Base-by-base conservation (phyloP, 2,797 vertebrate species). In the Lycodopsis pacificus region DNA sequence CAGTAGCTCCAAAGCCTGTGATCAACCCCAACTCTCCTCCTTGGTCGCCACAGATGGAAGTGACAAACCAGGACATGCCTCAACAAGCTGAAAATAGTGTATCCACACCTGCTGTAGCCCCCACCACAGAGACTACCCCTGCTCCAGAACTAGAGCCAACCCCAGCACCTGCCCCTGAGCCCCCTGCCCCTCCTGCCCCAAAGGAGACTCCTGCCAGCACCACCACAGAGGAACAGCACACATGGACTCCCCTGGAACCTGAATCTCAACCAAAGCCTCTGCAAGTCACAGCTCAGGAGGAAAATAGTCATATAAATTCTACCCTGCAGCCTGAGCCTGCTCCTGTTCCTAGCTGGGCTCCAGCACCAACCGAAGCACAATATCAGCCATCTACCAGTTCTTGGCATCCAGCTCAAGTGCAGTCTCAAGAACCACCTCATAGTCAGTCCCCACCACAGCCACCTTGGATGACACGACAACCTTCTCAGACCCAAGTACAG, bases 1-100 rank as follows among this genome's bases (percentile, higher is more conserved):
- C 98, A 34, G 98, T 99, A 38, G 98, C 98, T 81, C 98, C 98
- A 20, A 99, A 99, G 74, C 98, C 98, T 54, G 82, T 94, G 13
- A 95, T 97, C 88, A 94, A 97, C 65, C 96, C 97, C 9, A 88
- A 84, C 76, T 96, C 96, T 85, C 96, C 96, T 5, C 95, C 96
- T 46, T 98, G 97, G 97, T 95, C 97, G 32, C 91, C 96, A 49
- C 94, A 95, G 85, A 91, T 91, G 72, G 93, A 81, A n/a, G 80
- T 83, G 80, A 67, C 94, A 75, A 92, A 93, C 86, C 96, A 96
- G 85, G 90, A 95, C 82, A 94, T 96, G 71, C 92, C 93, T 81
- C 96, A 96, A 83, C 93, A 92, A 88, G 92, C 93, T 86, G 95
- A 96, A 93, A 95, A 95, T 91, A 94, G 88, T 86, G 88, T 95